These are phyloP conservation scores for Haliclystus octoradiatus DNA, from an alignment of 30 jellyfish, hydroid and myxozoan genomes.

Conservation along the genomic window DNA sequence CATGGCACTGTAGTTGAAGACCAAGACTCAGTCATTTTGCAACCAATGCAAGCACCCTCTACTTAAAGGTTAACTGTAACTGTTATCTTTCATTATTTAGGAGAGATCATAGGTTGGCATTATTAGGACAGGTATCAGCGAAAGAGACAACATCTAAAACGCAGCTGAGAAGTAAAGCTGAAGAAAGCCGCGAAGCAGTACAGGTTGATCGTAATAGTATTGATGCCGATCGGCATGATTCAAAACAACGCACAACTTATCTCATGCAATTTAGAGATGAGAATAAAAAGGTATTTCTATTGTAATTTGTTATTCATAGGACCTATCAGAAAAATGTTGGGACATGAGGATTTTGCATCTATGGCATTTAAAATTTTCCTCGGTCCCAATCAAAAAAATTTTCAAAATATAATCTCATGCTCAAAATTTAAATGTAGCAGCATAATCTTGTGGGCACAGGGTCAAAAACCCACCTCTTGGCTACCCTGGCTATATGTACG, in stretches of 20 bases:
- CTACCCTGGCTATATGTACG: too few species aligned
- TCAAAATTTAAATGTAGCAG: too few species aligned
- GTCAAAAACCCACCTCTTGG: too few species aligned
- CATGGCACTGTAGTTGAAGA: too few species aligned
- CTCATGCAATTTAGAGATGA: conserved; percentile 69
- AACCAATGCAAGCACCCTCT: too few species aligned
- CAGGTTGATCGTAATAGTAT: conserved; percentile 41
- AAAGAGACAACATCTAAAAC: conserved; percentile 35
- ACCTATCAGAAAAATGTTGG: neutral
- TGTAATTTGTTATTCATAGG: neutral
- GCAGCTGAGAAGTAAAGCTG: conserved; percentile 22
- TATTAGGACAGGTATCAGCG: conserved; percentile 29
- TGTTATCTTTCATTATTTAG: conserved; percentile 2
- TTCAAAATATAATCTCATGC: too few species aligned
- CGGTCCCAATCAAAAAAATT: too few species aligned
- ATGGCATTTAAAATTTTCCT: neutral
- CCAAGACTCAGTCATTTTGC: too few species aligned
- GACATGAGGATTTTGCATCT: neutral
- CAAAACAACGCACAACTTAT: conserved; percentile 20
- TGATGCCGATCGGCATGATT: conserved; percentile 47
- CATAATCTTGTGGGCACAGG: too few species aligned
- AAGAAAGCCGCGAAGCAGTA: conserved; percentile 76
- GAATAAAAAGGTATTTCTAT: conserved; percentile 47
- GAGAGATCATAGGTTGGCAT: conserved; percentile 51
- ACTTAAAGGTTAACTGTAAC: neutral